A percentile compares a stretch with the other conserved stretches of the same genome.
Conservation (phyloP, 2,113 vertebrate species). For the Xenopus laevis region DNA sequence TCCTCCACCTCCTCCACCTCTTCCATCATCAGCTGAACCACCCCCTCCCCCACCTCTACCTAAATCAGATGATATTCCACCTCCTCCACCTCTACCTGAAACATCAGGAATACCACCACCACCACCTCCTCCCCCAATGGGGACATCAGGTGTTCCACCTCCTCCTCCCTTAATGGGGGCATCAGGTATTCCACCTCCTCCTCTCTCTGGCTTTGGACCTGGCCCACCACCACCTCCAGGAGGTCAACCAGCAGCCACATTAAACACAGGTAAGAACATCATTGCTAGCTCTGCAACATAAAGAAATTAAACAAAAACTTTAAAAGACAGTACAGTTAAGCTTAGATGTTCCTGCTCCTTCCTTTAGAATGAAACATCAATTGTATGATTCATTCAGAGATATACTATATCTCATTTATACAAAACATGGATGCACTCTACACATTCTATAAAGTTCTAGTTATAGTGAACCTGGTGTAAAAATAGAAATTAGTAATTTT, state of each 20-base stretch:
- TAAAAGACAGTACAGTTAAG: no score
- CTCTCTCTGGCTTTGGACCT: background rate
- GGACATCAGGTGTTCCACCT: no score
- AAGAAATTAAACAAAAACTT: no score
- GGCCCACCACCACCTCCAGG: background rate
- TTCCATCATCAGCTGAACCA: slow-evolving; percentile 21
- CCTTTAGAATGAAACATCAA: no score
- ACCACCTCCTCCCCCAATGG: slow-evolving; percentile 38
- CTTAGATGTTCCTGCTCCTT: background rate
- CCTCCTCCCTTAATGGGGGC: no score
- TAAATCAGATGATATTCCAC: slow-evolving; percentile 11
- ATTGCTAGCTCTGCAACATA: no score
- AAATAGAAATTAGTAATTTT: no score
- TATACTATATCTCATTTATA: no score
- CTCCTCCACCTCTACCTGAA: slow-evolving; percentile 47
- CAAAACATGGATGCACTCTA: no score
- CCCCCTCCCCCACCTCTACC: slow-evolving; percentile 49
- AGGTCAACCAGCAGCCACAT: background rate
- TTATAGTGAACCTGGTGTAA: no score
- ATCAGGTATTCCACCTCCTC: background rate
- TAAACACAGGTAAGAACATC: slow-evolving; percentile 8
- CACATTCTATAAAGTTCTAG: no score
- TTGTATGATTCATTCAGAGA: no score
- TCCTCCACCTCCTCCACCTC: background rate
- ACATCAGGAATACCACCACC: slow-evolving; percentile 4